phyloP scores from a whole-genome alignment of 2,888 invertebrate genomes.

The Sipha maydis region DNA sequence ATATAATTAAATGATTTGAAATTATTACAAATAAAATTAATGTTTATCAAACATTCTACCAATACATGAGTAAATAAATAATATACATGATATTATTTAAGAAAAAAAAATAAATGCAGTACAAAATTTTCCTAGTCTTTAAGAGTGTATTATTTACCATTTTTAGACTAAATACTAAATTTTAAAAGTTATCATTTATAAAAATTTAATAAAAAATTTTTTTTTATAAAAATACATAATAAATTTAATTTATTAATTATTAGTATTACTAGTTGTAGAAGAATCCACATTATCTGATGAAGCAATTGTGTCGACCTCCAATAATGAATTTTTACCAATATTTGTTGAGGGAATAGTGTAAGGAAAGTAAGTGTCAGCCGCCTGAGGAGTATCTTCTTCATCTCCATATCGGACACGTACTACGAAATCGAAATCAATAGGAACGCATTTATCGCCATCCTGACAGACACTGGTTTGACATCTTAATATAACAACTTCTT shows the following conservation, averaged over 20 bases:
- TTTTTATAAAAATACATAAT: background rate
- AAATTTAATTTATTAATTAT: background rate
- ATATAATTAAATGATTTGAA: background rate
- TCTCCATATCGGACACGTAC: slow-evolving; percentile 18
- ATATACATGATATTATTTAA: background rate
- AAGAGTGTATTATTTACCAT: too few species aligned
- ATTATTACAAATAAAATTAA: background rate
- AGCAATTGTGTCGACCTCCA: background rate
- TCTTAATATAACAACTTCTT: slow-evolving; percentile 52
- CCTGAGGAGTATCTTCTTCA: slow-evolving; percentile 28
- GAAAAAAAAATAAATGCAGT: background rate
- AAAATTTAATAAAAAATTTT: slow-evolving; percentile 4
- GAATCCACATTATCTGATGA: background rate
- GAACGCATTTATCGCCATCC: slow-evolving; percentile 32
- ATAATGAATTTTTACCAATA: background rate
- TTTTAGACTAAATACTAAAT: background rate
- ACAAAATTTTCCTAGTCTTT: background rate
- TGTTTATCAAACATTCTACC: background rate
- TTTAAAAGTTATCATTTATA: background rate
- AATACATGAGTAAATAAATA: background rate
- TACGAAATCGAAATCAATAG: slow-evolving; percentile 42
- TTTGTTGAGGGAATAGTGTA: background rate
- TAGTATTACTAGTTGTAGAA: background rate
- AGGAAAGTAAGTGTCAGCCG: slow-evolving; percentile 41
- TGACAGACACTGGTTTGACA: slow-evolving; percentile 46